phyloP scores from a whole-genome alignment of 2,888 invertebrate species.

The Bombyx huttoni region DNA sequence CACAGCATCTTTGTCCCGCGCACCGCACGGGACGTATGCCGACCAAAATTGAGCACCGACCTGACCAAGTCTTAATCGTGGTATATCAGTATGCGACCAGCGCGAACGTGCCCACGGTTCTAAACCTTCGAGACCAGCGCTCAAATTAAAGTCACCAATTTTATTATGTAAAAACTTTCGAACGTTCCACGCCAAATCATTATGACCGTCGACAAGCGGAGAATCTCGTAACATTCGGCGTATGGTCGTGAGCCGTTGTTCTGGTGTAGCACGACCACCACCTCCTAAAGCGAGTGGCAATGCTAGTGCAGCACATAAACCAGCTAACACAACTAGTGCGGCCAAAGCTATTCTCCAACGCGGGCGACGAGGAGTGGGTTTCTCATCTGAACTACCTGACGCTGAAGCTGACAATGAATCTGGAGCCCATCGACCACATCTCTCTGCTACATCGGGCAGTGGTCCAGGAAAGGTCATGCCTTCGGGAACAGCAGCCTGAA shows the following conservation, averaged over 20 bases:
- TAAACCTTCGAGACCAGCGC: constrained; percentile 74
- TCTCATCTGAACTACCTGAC: constrained; percentile 65
- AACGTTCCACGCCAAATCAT: constrained; percentile 92
- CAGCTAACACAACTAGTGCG: constrained; percentile 72
- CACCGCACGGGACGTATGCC: constrained; percentile 88
- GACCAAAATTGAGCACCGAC: constrained; percentile 95
- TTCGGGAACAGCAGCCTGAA: constrained; percentile 64
- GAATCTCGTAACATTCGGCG: constrained; percentile 77
- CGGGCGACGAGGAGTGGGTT: constrained; percentile 64
- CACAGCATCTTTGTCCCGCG: constrained; percentile 86
- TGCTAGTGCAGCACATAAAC: constrained; percentile 71
- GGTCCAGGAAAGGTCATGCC: constrained; percentile 67
- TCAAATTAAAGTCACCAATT: constrained; percentile 77
- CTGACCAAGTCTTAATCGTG: constrained; percentile 84
- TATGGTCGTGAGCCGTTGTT: constrained; percentile 77
- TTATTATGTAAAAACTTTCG: constrained; percentile 90
- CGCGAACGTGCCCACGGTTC: constrained; percentile 89
- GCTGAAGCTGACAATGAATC: constrained; percentile 63
- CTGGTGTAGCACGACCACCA: constrained; percentile 65
- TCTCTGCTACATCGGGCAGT: constrained; percentile 66
- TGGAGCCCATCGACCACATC: constrained; percentile 66
- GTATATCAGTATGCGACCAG: constrained; percentile 95
- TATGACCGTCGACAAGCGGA: constrained; percentile 85
- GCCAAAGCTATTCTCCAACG: constrained; percentile 72
- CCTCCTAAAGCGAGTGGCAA: constrained; percentile 69